Percentiles rank a stretch among this genome's conserved stretches.
Evolutionary conservation across 2,888 invertebrate species (phyloP).

Genomic region (Lottia scabra): DNA sequence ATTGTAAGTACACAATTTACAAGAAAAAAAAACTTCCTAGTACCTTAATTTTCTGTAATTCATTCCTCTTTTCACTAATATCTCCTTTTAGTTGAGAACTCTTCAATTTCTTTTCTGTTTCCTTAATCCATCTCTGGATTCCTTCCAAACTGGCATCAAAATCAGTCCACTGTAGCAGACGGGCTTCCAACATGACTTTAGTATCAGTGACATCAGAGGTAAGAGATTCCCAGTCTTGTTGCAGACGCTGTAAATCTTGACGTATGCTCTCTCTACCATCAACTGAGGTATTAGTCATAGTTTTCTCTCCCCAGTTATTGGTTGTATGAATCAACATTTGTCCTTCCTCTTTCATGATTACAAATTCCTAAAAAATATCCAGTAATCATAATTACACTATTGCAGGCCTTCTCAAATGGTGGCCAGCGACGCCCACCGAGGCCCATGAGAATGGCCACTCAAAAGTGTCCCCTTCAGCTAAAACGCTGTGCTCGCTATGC

Average conservation of each 20-base stretch:
- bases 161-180: conserved; percentile 90
- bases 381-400: neutral
- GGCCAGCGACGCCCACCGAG: too few species aligned
- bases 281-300: conserved; percentile 90
- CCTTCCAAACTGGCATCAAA: conserved; percentile 93
- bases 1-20: too few species aligned
- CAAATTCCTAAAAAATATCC: conserved; percentile 77
- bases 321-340: conserved; percentile 87
- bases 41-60: conserved; percentile 65
- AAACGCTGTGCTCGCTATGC: too few species aligned
- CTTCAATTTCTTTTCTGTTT: conserved; percentile 84
- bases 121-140: conserved; percentile 94
- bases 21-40: too few species aligned
- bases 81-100: conserved; percentile 61
- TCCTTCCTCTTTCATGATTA: conserved; percentile 93
- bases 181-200: conserved; percentile 87
- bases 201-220: conserved; percentile 88
- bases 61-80: conserved; percentile 64
- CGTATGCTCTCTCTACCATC: conserved; percentile 89
- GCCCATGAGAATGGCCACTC: too few species aligned
- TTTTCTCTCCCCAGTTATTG: conserved; percentile 91
- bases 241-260: conserved; percentile 82
- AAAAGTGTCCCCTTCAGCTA: too few species aligned
- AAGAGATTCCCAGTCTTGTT: conserved; percentile 90
- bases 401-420: too few species aligned